Percentiles rank a stretch among this genome's conserved stretches.
Evolutionary conservation across 2,797 vertebrate species (phyloP).

Genomic region (Antrozous pallidus): DNA sequence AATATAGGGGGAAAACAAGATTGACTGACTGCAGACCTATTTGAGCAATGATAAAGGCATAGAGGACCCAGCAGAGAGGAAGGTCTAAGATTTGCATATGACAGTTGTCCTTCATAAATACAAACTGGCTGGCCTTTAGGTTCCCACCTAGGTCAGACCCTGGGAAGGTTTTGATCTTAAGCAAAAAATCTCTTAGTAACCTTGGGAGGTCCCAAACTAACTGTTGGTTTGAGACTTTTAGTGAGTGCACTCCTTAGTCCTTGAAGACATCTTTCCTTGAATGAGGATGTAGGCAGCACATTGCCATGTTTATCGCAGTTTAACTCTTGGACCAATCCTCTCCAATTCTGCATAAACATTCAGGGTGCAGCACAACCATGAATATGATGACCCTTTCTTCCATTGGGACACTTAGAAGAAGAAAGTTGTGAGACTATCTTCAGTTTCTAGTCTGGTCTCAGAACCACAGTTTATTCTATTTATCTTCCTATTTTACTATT

Average conservation of each 20-base stretch:
- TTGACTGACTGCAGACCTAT: fast-evolving
- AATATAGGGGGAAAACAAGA: background rate
- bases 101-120: background rate
- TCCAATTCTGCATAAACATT: background rate
- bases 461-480: background rate
- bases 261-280: background rate
- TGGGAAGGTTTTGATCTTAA: background rate
- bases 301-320: background rate
- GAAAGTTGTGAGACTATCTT: background rate
- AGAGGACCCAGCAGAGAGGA: background rate
- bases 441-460: background rate
- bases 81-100: background rate
- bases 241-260: background rate
- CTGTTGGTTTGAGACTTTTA: background rate
- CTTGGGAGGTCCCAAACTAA: background rate
- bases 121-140: background rate
- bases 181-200: background rate
- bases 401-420: background rate
- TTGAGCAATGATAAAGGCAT: background rate
- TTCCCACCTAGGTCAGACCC: background rate
- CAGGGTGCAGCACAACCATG: background rate
- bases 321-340: background rate
- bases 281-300: background rate
- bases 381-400: background rate
- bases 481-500: background rate